phyloP scores from a whole-genome alignment of 2,113 vertebrate species.

The Triplophysa dalaica region DNA sequence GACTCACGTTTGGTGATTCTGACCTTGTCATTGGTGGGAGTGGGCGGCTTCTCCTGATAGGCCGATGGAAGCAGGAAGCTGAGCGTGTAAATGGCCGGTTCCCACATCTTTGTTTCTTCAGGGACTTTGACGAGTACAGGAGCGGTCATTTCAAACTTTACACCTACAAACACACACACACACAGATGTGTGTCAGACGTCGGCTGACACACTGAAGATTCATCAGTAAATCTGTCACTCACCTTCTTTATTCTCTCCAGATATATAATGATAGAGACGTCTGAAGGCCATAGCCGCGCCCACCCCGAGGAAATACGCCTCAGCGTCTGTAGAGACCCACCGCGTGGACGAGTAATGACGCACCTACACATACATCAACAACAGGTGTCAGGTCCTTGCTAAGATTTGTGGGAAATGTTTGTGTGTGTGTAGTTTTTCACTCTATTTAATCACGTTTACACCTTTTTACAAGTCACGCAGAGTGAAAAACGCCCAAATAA shows the following conservation, averaged over 20 bases:
- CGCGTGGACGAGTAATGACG: conserved; percentile 73
- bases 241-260: conserved; percentile 72
- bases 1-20: conserved; percentile 9
- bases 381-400: no score
- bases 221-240: not conserved
- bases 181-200: not conserved
- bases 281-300: conserved; percentile 77
- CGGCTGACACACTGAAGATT: not conserved
- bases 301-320: conserved; percentile 77
- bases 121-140: conserved; percentile 76
- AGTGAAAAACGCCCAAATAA: no score
- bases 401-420: no score
- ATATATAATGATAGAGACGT: conserved; percentile 78
- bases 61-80: conserved; percentile 73
- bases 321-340: conserved; percentile 77
- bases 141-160: conserved; percentile 77
- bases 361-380: conserved; percentile 62
- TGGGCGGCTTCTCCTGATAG: conserved; percentile 70
- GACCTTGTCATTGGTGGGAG: conserved; percentile 75
- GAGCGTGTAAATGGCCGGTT: conserved; percentile 74
- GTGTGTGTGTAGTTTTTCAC: no score
- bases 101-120: conserved; percentile 73
- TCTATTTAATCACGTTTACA: no score
- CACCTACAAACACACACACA: conserved; percentile 58
- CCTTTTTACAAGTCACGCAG: no score